Percentiles rank a stretch among this genome's conserved stretches.
phyloP scores from a whole-genome alignment of 2,888 invertebrate genomes.

The Ichneumoninae sp. region DNA sequence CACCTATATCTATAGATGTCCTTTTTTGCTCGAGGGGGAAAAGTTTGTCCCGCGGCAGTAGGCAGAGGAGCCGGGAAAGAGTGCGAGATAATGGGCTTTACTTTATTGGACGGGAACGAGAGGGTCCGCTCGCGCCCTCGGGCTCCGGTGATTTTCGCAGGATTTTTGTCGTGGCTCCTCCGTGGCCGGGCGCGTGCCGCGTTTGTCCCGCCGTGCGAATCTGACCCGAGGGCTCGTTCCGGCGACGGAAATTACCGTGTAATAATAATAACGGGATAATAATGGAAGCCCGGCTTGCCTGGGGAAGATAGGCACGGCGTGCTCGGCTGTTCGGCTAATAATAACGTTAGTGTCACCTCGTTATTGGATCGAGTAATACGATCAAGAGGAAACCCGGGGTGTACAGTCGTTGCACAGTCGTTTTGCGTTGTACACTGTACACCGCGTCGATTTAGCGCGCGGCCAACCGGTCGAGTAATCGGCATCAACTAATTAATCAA shows the following conservation, averaged over 20 bases:
- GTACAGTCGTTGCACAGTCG: neutral
- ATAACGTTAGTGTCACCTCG: slow-evolving; percentile 66
- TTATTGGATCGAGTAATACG: slow-evolving; percentile 60
- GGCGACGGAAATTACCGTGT: slow-evolving; percentile 64
- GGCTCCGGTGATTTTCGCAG: slow-evolving; percentile 36
- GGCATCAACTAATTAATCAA: neutral
- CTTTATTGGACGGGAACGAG: slow-evolving; percentile 53
- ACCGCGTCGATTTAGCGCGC: neutral
- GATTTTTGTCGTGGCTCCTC: slow-evolving; percentile 48
- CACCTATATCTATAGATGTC: neutral
- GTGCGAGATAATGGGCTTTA: slow-evolving; percentile 39
- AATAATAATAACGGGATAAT: slow-evolving; percentile 69
- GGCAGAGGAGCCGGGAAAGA: neutral
- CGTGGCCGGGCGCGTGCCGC: slow-evolving; percentile 45
- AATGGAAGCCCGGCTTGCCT: slow-evolving; percentile 57
- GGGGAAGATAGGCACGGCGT: slow-evolving; percentile 16
- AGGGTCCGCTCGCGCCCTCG: slow-evolving; percentile 20
- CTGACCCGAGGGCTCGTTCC: slow-evolving; percentile 60
- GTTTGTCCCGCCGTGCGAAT: slow-evolving; percentile 41
- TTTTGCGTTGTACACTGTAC: slow-evolving; percentile 21
- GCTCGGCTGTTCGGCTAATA: slow-evolving; percentile 58
- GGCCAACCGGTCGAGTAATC: neutral
- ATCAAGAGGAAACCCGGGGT: slow-evolving; percentile 42
- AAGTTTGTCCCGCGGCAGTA: slow-evolving; percentile 8
- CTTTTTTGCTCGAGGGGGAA: slow-evolving; percentile 5